Conservation (phyloP, 2,113 vertebrate species). For the Saccopteryx leptura region DNA sequence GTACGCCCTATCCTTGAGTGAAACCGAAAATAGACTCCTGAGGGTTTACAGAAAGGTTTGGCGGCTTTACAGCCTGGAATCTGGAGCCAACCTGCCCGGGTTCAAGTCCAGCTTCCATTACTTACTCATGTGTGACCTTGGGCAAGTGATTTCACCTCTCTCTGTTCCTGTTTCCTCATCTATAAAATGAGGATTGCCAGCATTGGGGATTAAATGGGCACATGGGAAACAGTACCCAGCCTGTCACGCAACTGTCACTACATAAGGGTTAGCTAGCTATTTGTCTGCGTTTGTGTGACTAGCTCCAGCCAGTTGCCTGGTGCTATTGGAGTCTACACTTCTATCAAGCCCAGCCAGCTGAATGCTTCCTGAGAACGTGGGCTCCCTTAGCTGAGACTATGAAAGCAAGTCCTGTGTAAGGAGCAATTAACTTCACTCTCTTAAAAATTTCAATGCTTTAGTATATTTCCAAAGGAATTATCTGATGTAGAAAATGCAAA, state of each 20-base stretch:
- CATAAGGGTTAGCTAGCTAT: background rate
- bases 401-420: background rate
- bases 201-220: background rate
- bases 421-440: constrained; percentile 7
- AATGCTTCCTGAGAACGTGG: background rate
- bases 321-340: background rate
- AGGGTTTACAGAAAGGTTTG: background rate
- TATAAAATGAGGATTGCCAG: background rate
- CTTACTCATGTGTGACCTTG: background rate
- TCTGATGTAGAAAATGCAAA: constrained; percentile 36
- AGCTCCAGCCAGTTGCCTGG: background rate
- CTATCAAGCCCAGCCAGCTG: background rate
- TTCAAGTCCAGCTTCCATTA: background rate
- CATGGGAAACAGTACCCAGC: background rate
- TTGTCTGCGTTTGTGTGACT: background rate
- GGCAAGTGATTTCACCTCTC: background rate
- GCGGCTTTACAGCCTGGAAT: background rate
- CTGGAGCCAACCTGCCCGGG: background rate
- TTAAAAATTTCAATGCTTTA: background rate
- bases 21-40: background rate
- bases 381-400: background rate
- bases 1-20: background rate
- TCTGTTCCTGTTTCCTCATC: background rate
- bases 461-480: background rate
- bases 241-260: rapidly evolving